Evolutionary conservation across 2,888 invertebrate species (phyloP).

Genomic region (Tenthredo amoena): DNA sequence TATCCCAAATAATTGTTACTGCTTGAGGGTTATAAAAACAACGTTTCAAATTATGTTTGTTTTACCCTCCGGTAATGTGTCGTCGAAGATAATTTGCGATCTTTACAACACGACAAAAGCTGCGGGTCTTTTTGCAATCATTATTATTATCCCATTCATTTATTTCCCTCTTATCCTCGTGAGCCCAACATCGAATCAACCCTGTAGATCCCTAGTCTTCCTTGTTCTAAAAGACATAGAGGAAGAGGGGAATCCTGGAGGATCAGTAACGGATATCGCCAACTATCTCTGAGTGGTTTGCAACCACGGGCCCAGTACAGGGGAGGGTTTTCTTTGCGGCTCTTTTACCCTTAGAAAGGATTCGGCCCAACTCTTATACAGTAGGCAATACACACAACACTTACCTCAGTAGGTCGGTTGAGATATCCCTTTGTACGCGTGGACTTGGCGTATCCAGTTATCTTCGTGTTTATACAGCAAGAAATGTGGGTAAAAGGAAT

Average conservation of each 20-base stretch:
- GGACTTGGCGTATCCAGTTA: slow-evolving; percentile 36
- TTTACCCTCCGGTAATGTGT: not conserved
- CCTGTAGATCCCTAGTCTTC: not conserved
- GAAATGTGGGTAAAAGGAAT: not conserved
- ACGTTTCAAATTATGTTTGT: not conserved
- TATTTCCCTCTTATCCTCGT: not conserved
- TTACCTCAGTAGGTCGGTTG: slow-evolving; percentile 44
- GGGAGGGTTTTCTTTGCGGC: slow-evolving; percentile 1
- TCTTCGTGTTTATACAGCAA: slow-evolving; percentile 4
- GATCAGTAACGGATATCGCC: slow-evolving; percentile 42
- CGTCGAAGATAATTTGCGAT: not conserved
- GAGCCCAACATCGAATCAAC: not conserved
- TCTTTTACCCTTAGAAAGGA: slow-evolving; percentile 18
- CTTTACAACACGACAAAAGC: not conserved
- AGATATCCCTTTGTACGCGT: slow-evolving; percentile 47
- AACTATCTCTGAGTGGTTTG: slow-evolving; percentile 36
- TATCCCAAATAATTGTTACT: not conserved
- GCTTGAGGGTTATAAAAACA: not conserved
- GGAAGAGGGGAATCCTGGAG: slow-evolving; percentile 1
- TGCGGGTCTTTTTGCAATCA: not conserved
- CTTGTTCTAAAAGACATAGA: not conserved
- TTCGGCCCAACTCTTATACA: not conserved
- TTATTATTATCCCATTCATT: not conserved
- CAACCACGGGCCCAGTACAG: not conserved
- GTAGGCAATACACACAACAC: slow-evolving; percentile 18